Conservation (phyloP, 2,797 vertebrate species). For the Poecilia wingei region DNA sequence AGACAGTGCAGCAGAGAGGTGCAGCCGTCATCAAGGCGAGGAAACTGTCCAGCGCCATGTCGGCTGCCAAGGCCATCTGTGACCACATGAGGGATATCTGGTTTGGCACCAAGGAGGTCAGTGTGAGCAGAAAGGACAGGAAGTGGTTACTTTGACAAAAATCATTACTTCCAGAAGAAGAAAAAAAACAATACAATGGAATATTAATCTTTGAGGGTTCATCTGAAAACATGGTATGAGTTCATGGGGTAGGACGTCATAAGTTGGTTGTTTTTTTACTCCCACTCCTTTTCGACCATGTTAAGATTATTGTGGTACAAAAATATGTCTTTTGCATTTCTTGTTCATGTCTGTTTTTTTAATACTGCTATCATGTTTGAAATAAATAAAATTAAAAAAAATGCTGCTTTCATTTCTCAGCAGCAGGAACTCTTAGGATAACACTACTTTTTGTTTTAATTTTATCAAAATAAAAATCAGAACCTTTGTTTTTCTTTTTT, state of each 20-base stretch:
- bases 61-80: conserved; percentile 95
- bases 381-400: too few relatives aligned
- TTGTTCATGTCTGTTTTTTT: too few relatives aligned
- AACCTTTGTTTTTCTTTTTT: not conserved
- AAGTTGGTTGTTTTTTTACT: too few relatives aligned
- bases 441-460: not conserved
- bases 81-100: conserved; percentile 96
- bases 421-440: not conserved
- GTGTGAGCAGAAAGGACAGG: not conserved
- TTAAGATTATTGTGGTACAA: too few relatives aligned
- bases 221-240: too few relatives aligned
- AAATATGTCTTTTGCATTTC: too few relatives aligned
- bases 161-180: not conserved
- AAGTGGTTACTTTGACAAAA: not conserved
- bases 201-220: too few relatives aligned
- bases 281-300: too few relatives aligned
- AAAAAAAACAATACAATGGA: too few relatives aligned
- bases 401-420: not conserved
- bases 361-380: too few relatives aligned
- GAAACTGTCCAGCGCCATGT: conserved; percentile 98
- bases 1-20: conserved; percentile 95
- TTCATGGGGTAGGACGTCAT: too few relatives aligned
- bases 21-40: conserved; percentile 95
- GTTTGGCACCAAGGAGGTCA: conserved; percentile 93
- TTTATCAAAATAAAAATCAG: not conserved